Conservation (phyloP, 2,888 invertebrate species). For the Epinotia demarniana region DNA sequence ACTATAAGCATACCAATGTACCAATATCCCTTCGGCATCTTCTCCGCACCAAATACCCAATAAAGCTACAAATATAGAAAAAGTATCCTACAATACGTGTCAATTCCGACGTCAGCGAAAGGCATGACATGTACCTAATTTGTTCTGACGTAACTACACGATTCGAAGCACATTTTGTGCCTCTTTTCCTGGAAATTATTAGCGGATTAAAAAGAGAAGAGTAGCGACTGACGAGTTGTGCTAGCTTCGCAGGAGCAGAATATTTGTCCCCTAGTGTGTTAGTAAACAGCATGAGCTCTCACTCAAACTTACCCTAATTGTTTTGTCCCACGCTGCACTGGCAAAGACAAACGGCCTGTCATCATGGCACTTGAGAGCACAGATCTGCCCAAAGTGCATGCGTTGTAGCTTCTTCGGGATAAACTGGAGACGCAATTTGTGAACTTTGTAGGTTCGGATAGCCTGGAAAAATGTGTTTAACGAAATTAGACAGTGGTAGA, state of each 20-base stretch:
- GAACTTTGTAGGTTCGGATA: constrained; percentile 71
- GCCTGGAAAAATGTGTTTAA: constrained; percentile 57
- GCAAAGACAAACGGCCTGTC: constrained; percentile 73
- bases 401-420: constrained; percentile 77
- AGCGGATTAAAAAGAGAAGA: too few species aligned
- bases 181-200: too few species aligned
- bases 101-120: neutral
- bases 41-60: too few species aligned
- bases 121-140: neutral
- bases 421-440: constrained; percentile 74
- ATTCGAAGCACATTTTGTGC: too few species aligned
- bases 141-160: too few species aligned
- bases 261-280: too few species aligned
- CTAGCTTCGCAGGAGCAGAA: too few species aligned
- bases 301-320: constrained; percentile 74
- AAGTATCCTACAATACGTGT: neutral
- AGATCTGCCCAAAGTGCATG: constrained; percentile 74
- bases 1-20: too few species aligned
- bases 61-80: neutral
- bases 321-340: constrained; percentile 84
- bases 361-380: constrained; percentile 78
- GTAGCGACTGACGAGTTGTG: too few species aligned
- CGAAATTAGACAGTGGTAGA: neutral
- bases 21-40: too few species aligned
- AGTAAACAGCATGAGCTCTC: too few species aligned